Conservation (phyloP, 2,888 invertebrate species). For the Frankliniella intonsa region DNA sequence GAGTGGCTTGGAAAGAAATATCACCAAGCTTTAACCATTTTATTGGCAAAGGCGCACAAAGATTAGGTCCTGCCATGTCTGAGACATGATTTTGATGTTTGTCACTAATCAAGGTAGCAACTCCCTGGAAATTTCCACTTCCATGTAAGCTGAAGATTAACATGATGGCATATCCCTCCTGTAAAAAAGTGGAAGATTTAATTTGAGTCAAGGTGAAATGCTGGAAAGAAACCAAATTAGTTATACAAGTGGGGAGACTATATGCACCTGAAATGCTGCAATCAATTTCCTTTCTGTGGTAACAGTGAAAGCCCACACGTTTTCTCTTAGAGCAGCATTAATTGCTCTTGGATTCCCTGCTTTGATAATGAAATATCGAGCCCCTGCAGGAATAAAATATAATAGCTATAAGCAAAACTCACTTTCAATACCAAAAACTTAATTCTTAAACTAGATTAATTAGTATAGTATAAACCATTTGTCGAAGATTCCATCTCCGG, state of each 20-base stretch:
- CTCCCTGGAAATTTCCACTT: constrained; percentile 51
- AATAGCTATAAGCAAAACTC: no score
- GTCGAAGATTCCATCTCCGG: background rate
- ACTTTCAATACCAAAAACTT: background rate
- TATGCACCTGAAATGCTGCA: constrained; percentile 54
- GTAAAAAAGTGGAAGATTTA: constrained; percentile 38
- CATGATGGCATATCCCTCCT: constrained; percentile 47
- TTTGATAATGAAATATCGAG: constrained; percentile 57
- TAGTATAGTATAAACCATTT: background rate
- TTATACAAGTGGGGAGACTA: constrained; percentile 29
- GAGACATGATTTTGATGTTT: constrained; percentile 42
- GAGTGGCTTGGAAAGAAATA: constrained; percentile 48
- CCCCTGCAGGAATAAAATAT: background rate
- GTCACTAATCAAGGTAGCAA: constrained; percentile 43
- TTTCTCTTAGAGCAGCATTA: constrained; percentile 54
- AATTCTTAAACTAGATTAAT: background rate
- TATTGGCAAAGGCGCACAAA: constrained; percentile 45
- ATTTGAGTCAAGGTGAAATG: background rate
- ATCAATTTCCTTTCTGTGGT: constrained; percentile 59
- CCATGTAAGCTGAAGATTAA: constrained; percentile 55
- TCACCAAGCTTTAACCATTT: constrained; percentile 51
- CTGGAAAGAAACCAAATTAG: background rate
- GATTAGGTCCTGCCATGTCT: constrained; percentile 44
- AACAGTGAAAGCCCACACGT: constrained; percentile 57
- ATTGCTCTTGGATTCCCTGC: constrained; percentile 55